phyloP scores from a whole-genome alignment of 64 coral and sea anemone species.

The Hydrozoanthus tunicans region DNA sequence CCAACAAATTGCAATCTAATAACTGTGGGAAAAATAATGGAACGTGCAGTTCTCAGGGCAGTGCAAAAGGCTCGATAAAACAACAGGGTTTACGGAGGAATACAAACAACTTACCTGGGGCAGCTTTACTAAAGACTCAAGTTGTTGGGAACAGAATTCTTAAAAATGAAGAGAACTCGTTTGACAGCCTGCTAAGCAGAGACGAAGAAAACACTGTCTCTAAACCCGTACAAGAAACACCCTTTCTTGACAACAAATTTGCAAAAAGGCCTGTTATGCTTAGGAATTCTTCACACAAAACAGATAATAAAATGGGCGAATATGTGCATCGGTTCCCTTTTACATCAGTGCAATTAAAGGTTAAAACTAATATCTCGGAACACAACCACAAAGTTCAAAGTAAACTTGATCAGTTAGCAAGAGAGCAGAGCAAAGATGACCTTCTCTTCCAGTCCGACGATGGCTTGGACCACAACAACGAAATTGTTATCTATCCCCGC shows the following conservation, averaged over 20 bases:
- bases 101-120: no score
- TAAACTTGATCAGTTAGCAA: background rate
- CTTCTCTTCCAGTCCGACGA: background rate
- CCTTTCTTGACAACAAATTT: background rate
- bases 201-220: background rate
- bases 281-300: background rate
- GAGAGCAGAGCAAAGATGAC: background rate
- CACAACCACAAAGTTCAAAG: background rate
- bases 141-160: background rate
- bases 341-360: background rate
- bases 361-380: background rate
- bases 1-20: background rate
- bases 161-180: background rate
- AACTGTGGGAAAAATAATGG: no score
- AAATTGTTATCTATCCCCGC: background rate
- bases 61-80: no score
- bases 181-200: background rate
- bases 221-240: background rate
- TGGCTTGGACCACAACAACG: slow-evolving; percentile 21
- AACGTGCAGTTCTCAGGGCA: no score
- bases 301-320: background rate
- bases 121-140: background rate
- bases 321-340: no score
- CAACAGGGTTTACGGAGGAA: no score
- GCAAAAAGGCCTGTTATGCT: background rate